phyloP scores from a whole-genome alignment of 2,888 invertebrate species.

The Aromia moschata region DNA sequence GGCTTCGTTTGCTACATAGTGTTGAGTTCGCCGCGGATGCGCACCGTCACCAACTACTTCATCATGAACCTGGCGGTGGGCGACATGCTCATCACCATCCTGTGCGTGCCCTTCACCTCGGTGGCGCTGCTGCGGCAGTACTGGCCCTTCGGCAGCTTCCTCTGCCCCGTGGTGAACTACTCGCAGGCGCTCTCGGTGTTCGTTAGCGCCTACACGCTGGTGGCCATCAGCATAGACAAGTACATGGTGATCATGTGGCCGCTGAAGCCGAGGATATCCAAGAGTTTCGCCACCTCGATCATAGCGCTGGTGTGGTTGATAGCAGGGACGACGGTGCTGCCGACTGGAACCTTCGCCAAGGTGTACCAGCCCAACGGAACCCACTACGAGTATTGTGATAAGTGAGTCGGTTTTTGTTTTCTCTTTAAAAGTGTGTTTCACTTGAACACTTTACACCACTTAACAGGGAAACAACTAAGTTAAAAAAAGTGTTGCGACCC shows the following conservation, averaged over 20 bases:
- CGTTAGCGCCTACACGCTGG: conserved; percentile 88
- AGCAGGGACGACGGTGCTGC: conserved; percentile 81
- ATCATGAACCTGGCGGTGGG: conserved; percentile 90
- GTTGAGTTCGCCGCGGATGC: conserved; percentile 83
- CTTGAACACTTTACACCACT: too few species aligned
- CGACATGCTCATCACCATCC: conserved; percentile 88
- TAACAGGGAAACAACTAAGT: too few species aligned
- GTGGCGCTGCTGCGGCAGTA: conserved; percentile 81
- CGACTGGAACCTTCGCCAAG: conserved; percentile 80
- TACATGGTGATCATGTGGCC: conserved; percentile 93
- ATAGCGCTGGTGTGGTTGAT: conserved; percentile 79
- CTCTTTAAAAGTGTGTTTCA: too few species aligned
- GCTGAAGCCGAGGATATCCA: conserved; percentile 80
- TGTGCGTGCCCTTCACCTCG: conserved; percentile 92
- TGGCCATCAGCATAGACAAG: conserved; percentile 90
- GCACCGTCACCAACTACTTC: conserved; percentile 92
- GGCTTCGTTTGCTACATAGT: conserved; percentile 89
- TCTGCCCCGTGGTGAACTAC: conserved; percentile 87
- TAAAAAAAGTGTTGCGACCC: too few species aligned
- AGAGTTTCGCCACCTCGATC: conserved; percentile 73
- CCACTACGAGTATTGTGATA: conserved; percentile 72
- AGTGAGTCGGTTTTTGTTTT: too few species aligned
- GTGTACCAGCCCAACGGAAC: conserved; percentile 67
- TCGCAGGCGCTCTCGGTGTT: conserved; percentile 83
- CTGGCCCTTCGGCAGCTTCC: conserved; percentile 86